Percentiles rank a stretch among this genome's conserved stretches.
phyloP scores from a whole-genome alignment of 2,888 invertebrate genomes.

The Sminthurides aquaticus region DNA sequence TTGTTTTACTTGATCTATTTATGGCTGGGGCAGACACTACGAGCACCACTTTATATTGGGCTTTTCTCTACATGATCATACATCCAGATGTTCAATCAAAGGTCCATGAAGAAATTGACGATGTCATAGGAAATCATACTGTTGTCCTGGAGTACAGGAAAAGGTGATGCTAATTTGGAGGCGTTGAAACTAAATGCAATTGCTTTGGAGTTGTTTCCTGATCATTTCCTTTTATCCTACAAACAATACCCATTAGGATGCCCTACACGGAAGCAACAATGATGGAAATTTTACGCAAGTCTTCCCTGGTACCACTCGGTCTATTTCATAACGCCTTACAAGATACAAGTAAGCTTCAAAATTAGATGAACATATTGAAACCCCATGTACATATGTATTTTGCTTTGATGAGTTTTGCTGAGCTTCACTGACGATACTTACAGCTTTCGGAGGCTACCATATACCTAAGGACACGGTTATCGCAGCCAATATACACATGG shows the following conservation, averaged over 20 bases:
- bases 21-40: slow-evolving; percentile 44
- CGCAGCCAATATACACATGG: slow-evolving; percentile 38
- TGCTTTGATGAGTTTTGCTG: too few relatives aligned
- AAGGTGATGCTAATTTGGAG: slow-evolving; percentile 20
- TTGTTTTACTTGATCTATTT: slow-evolving; percentile 43
- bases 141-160: slow-evolving; percentile 32
- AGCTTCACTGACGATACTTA: background rate
- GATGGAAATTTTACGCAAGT: slow-evolving; percentile 41
- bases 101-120: slow-evolving; percentile 45
- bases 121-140: slow-evolving; percentile 41
- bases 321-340: slow-evolving; percentile 37
- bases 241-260: slow-evolving; percentile 38
- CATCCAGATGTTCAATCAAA: slow-evolving; percentile 43
- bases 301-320: slow-evolving; percentile 40
- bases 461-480: slow-evolving; percentile 41
- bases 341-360: slow-evolving; percentile 28
- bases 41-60: slow-evolving; percentile 42
- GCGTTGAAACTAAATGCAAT: background rate
- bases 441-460: slow-evolving; percentile 37
- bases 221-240: too few relatives aligned
- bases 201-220: background rate
- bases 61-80: slow-evolving; percentile 44
- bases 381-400: too few relatives aligned
- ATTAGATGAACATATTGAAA: background rate
- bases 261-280: slow-evolving; percentile 41